Evolutionary conservation across 2,888 invertebrate species (phyloP), one percentile per base, ranked within the genome.

Genomic region (Periphyllus acericola): DNA sequence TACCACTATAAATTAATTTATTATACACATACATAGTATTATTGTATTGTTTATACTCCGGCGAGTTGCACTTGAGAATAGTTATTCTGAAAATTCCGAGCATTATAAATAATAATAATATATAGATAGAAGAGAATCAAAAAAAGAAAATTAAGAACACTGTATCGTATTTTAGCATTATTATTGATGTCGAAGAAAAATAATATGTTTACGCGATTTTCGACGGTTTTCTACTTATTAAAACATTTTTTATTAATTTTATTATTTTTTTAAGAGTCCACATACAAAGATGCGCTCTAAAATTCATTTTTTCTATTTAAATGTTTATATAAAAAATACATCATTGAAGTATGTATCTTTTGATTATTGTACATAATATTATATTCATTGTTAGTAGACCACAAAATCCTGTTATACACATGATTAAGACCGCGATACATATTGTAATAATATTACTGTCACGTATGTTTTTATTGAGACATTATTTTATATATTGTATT

Each of bases 401-500:
- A 21, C 21, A 21, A 21, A 34, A 72, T 72, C 72, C 72, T 21
- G 6, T 71, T 17, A 14, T 29, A 71, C 71, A 29, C 71, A 34
- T 34, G 34, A 29, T 14, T 1, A 25, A 36, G 14, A 19, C 8
- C 46, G 46, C 25, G 60, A 21, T 60, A 60, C 19, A 60, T 60
- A 60, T 60, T 21, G 19, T 25, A 60, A 21, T 21, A 60, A 60
- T 60, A 60, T 4, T 9, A 60, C 32, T 60, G 17, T 19, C 8
- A 68, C n/a, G 32, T 32, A 32, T 29, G 46, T 76, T 76, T 19
- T 29, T 78, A 9, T 29, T 78, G 11, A 52, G 78, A 11, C 21
- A 25, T 52, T 55, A 52, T 55, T 78, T 25, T 74, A 74, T 36
- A 25, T 40, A 52, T 52, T 78, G 32, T 55, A 52, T 78, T 78